Base-by-base conservation (phyloP, 2,113 vertebrate species). In the Vireo altiloquus region DNA sequence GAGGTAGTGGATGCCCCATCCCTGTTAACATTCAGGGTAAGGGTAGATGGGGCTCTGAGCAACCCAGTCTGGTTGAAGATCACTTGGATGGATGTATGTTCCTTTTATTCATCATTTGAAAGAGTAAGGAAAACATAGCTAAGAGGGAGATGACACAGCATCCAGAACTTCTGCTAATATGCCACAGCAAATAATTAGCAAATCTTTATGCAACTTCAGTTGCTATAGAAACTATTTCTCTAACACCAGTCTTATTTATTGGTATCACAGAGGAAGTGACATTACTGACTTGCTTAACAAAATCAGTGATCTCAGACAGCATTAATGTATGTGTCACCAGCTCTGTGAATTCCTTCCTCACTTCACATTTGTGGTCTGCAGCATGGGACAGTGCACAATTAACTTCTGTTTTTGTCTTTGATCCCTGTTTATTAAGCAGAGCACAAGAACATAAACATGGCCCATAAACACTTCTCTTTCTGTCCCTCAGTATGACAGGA, bases 151-250 rank as follows among this genome's bases (percentile, higher is more conserved):
- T 39, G 82, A 54, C 50, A 57, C 23, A 72, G 27, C 54, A 87
- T 30, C 27, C 53, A 72, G 30, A 92, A 85, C 53, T 95, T 76
- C 70, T 94, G 91, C 71, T 83, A 53, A 23, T 50, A 88, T 54
- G 53, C 65, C 83, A 68, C 49, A 61, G 15, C 50, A 74, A 87
- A 70, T 31, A 89, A 84, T 56, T 61, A 75, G 74, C 39, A 85
- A 89, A 89, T 65, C 75, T 92, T 96, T 69, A 85, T 59, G 49
- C 70, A 95, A 89, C 61, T 84, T 72, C 28, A 28, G 74, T 92
- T 95, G 81, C 83, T 82, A 65, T 25, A 84, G 89, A 79, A 87
- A 95, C 84, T 79, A 28, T 76, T 94, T 94, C 42, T 81, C 56
- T 68, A 91, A 89, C 44, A 80, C n/a, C 22, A 59, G 21, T 76